phyloP scores from a whole-genome alignment of 1,140 invertebrate genomes.

The Protaetia brevitarsis region DNA sequence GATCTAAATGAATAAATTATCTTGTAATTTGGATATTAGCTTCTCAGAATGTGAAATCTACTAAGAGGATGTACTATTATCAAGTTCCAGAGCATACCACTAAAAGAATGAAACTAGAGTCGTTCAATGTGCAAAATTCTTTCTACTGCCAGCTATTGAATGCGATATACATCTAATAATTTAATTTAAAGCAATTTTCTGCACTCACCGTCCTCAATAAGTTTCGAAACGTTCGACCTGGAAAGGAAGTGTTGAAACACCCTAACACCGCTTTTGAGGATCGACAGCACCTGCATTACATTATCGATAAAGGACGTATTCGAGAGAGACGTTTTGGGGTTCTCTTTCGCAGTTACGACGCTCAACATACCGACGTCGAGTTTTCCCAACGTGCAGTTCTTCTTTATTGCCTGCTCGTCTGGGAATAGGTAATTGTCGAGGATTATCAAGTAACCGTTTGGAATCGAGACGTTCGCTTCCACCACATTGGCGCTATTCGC shows the following conservation, averaged over 20 bases:
- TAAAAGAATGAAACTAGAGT: no score
- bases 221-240: conserved; percentile 57
- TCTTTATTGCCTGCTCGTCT: conserved; percentile 40
- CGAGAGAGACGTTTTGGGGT: conserved; percentile 46
- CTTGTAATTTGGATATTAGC: no score
- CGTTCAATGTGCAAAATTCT: no score
- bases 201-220: conserved; percentile 53
- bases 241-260: conserved; percentile 63
- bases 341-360: conserved; percentile 47
- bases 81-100: no score
- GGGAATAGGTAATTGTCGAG: conserved; percentile 53
- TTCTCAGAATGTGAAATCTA: no score
- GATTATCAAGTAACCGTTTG: conserved; percentile 51
- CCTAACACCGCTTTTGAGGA: conserved; percentile 59
- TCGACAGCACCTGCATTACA: conserved; percentile 57
- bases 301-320: conserved; percentile 56
- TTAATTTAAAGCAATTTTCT: neutral
- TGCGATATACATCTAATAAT: neutral
- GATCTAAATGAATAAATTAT: no score
- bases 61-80: no score
- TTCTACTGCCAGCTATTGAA: no score
- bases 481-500: conserved; percentile 54
- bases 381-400: conserved; percentile 31
- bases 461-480: conserved; percentile 46
- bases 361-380: conserved; percentile 31